Evolutionary conservation across 2,797 vertebrate species (phyloP).

Genomic region (Caiman crocodilus): DNA sequence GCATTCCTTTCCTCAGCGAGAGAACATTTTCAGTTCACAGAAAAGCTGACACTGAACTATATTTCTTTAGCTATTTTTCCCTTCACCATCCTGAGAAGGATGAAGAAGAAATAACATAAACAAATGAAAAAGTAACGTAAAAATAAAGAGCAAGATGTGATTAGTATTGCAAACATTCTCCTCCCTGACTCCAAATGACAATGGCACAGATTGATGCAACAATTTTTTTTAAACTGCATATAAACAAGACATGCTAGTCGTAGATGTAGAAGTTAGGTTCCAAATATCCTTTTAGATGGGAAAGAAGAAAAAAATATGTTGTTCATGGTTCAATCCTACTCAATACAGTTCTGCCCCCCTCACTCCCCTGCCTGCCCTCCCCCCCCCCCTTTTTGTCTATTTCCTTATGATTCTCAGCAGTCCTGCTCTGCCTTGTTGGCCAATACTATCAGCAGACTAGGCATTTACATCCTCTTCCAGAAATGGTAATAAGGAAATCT

Average conservation of each 20-base stretch:
- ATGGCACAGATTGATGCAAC: background rate
- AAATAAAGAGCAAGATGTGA: background rate
- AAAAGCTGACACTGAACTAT: background rate
- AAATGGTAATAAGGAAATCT: background rate
- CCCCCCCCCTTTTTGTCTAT: background rate
- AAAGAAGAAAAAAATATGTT: background rate
- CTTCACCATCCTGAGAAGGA: background rate
- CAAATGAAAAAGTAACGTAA: background rate
- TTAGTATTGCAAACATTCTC: background rate
- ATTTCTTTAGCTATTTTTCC: constrained; percentile 6
- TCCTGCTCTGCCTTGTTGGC: background rate
- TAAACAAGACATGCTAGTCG: background rate
- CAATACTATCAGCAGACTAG: background rate
- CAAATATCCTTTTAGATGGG: background rate
- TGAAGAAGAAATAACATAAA: constrained; percentile 25
- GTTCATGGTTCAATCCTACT: background rate
- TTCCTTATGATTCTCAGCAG: background rate
- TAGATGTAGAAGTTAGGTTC: background rate
- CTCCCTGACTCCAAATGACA: background rate
- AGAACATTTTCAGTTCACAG: constrained; percentile 27
- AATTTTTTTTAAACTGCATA: background rate
- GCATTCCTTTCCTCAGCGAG: background rate
- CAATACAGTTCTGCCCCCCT: background rate
- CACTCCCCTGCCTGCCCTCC: background rate
- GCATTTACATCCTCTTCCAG: background rate